Base-by-base conservation (phyloP, 2,888 invertebrate species). In the Germaria angustata region DNA sequence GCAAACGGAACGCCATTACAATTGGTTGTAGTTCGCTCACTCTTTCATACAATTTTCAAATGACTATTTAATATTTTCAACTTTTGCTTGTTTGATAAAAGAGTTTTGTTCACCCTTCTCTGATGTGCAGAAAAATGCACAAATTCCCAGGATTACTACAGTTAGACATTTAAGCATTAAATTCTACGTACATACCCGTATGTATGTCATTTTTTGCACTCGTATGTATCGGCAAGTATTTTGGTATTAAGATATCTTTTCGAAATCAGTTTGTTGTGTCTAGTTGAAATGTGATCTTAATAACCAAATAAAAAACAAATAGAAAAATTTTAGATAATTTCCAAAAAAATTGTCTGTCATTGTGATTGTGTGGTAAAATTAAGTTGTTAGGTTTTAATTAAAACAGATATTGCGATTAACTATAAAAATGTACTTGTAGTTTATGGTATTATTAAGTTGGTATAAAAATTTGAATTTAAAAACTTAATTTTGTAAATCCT, bases 11-110 rank as follows among this genome's bases (percentile, higher is more conserved):
- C 63, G 34, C 57, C 71, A 66, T 71, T 55, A 44, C 44, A 72
- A 78, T 81, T 81, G 78, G 77, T 11, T 80, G 36, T 61, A 24
- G 13, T 49, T 63, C n/a, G 5, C 22, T 75, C 36, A 36, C 65
- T 75, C 44, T 65, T 34, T 63, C 34, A 9, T 49, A 51, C 46
- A 44, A 11, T 34, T 22, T 22, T 20, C 28, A 5, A 1, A 2
- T 7, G n/a, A 39, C 17, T 28, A 32, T 4, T 22, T 39, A 7
- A 57, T 13, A 41, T 13, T 24, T 46, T 36, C 6, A 34, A 55
- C 0, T 57, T 66, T 22, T 22, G 1, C 51, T 59, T 32, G 22
- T 44, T 44, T 69, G 8, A 1, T 17, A 46, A 20, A 57, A 65
- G 1, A 28, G 32, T 39, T 1, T 8, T 76, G 59, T 57, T 22